phyloP scores from a whole-genome alignment of 2,888 invertebrate species.

The Dynastes maya region DNA sequence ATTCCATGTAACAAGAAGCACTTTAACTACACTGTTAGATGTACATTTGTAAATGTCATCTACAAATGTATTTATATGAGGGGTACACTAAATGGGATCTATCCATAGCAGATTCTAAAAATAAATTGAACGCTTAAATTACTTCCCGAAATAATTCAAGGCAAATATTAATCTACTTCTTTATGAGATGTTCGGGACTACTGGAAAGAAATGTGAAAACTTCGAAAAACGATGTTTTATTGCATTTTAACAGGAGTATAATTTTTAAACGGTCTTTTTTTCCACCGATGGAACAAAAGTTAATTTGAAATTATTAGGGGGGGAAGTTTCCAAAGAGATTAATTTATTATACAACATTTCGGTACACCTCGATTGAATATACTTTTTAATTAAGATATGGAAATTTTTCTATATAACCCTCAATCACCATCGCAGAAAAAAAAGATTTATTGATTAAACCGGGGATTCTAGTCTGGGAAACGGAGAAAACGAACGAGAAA shows the following conservation, averaged over 20 bases:
- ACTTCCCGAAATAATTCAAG: background rate
- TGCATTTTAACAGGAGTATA: constrained; percentile 2
- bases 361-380: constrained; percentile 12
- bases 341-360: constrained; percentile 19
- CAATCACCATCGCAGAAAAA: constrained; percentile 1
- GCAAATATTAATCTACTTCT: constrained; percentile 13
- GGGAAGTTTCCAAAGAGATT: constrained; percentile 26
- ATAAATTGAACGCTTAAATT: background rate
- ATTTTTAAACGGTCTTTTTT: background rate
- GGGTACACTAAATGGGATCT: no score
- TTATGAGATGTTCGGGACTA: constrained; percentile 3
- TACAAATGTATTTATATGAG: no score
- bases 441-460: constrained; percentile 16
- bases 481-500: background rate
- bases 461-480: background rate
- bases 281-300: constrained; percentile 26
- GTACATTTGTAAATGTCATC: no score
- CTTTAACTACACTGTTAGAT: background rate
- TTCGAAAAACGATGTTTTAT: constrained; percentile 13
- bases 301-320: constrained; percentile 21
- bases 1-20: background rate
- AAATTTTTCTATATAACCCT: constrained; percentile 20
- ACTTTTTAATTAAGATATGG: constrained; percentile 39
- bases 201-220: constrained; percentile 9
- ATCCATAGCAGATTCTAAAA: no score